A percentile compares a stretch with the other conserved stretches of the same genome.
Conservation (phyloP, 2,113 vertebrate genomes). For the Procapra przewalskii region DNA sequence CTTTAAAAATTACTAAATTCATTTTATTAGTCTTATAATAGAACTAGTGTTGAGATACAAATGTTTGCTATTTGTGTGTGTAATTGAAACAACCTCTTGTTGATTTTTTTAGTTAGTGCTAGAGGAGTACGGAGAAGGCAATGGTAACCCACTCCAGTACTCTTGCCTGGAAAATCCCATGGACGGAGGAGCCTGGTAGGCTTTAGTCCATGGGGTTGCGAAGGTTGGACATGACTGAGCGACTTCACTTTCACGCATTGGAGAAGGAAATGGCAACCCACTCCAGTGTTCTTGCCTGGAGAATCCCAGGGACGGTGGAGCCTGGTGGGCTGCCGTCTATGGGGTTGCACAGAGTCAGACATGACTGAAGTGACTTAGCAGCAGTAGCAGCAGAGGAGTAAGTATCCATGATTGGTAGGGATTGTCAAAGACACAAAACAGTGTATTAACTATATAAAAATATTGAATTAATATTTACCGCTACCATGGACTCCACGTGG, state of each 20-base stretch:
- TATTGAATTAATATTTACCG: background rate
- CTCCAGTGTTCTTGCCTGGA: too few relatives aligned
- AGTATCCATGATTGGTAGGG: background rate
- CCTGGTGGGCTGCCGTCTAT: too few relatives aligned
- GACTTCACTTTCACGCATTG: too few relatives aligned
- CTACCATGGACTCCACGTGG: background rate
- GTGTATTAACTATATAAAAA: background rate
- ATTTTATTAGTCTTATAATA: conserved; percentile 1
- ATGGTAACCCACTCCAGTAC: too few relatives aligned
- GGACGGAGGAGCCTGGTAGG: too few relatives aligned
- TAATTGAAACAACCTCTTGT: background rate
- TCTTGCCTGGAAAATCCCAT: too few relatives aligned
- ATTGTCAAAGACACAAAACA: background rate
- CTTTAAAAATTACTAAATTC: conserved; percentile 2
- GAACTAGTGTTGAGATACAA: background rate
- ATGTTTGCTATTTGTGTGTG: background rate
- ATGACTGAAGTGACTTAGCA: too few relatives aligned
- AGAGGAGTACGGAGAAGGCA: background rate
- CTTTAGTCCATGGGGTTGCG: too few relatives aligned
- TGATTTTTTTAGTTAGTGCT: background rate
- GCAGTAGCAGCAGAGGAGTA: background rate
- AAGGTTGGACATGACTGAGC: too few relatives aligned
- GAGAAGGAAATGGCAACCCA: too few relatives aligned
- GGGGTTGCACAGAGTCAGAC: too few relatives aligned
- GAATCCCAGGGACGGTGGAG: too few relatives aligned